Percentiles rank a stretch among this genome's conserved stretches.
Conservation (phyloP, 2,113 vertebrate genomes). For the Cheilinus undulatus region DNA sequence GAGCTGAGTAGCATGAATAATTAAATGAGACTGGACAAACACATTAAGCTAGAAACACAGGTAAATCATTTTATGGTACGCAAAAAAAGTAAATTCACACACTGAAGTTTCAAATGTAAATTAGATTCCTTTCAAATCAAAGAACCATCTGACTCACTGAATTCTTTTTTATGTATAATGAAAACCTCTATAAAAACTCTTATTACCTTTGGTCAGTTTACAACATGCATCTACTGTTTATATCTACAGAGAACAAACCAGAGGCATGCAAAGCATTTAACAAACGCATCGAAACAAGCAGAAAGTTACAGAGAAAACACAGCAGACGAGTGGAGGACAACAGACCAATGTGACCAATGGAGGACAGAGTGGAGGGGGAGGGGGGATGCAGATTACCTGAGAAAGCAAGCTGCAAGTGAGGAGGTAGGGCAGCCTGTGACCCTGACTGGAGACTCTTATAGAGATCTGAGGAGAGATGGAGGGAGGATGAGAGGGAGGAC, state of each 20-base stretch:
- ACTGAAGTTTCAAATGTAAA: slow-evolving; percentile 5
- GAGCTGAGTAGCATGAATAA: not conserved
- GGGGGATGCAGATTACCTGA: slow-evolving; percentile 87
- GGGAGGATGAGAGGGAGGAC: slow-evolving; percentile 50
- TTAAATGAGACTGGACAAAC: no score
- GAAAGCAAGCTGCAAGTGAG: slow-evolving; percentile 95
- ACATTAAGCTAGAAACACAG: no score
- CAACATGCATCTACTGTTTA: slow-evolving; percentile 7
- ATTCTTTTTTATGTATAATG: not conserved
- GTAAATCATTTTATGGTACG: no score
- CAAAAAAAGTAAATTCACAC: not conserved
- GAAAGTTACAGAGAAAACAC: slow-evolving; percentile 21
- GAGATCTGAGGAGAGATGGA: slow-evolving; percentile 88
- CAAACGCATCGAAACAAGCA: slow-evolving; percentile 28
- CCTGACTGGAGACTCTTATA: slow-evolving; percentile 98
- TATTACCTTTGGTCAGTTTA: not conserved
- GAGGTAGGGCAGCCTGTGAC: slow-evolving; percentile 94
- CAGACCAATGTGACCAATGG: slow-evolving; percentile 24
- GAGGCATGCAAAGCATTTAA: slow-evolving; percentile 1
- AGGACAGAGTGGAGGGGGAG: slow-evolving; percentile 9
- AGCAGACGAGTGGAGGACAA: slow-evolving; percentile 29
- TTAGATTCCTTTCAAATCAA: slow-evolving; percentile 20
- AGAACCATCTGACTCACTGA: slow-evolving; percentile 26
- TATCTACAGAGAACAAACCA: slow-evolving; percentile 4
- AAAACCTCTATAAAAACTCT: not conserved